Conservation (phyloP, 2,113 vertebrate genomes). For the Nestor notabilis region DNA sequence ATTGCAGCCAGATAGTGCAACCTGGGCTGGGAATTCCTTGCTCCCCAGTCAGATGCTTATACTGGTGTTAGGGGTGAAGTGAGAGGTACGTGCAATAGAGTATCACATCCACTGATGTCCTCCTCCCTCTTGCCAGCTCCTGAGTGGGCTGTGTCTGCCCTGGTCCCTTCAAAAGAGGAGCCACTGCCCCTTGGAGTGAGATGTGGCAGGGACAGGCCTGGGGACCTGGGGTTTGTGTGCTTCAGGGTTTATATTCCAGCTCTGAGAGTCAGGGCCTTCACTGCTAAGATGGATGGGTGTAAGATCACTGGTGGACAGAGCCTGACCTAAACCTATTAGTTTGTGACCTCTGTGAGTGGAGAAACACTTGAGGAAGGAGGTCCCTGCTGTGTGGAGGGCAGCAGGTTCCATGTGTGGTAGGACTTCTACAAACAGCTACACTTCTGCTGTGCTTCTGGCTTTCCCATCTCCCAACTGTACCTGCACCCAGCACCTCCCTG, state of each 20-base stretch:
- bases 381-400: too few relatives aligned
- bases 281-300: background rate
- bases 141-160: background rate
- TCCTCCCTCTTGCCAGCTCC: background rate
- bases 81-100: background rate
- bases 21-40: background rate
- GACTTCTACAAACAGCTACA: background rate
- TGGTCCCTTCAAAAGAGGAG: background rate
- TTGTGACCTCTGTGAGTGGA: background rate
- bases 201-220: background rate
- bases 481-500: background rate
- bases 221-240: too few relatives aligned
- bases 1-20: background rate
- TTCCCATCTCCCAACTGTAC: background rate
- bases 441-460: background rate
- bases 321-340: background rate
- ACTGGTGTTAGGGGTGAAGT: background rate
- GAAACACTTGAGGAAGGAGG: background rate
- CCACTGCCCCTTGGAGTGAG: background rate
- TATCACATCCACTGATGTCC: too few relatives aligned
- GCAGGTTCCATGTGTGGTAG: rapidly evolving
- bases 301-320: background rate
- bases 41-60: background rate
- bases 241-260: background rate
- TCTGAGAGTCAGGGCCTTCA: background rate